Base-by-base conservation (phyloP, 53 echinoderm and acorn worm species). In the Holothuria scabra region DNA sequence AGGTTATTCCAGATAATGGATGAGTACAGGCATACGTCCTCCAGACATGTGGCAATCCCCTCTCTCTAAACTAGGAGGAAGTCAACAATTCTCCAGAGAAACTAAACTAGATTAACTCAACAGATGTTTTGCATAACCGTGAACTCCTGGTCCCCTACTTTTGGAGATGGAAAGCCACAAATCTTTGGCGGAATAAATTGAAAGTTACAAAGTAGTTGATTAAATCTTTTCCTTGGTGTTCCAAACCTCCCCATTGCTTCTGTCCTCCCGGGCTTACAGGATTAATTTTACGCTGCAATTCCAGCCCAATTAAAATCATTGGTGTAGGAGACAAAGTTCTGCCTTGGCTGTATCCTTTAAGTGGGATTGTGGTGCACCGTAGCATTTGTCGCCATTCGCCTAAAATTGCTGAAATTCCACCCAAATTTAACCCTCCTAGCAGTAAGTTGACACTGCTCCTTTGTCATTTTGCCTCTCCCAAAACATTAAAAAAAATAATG, bases 211-310 rank as follows among this genome's bases (percentile, higher is more conserved):
- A 72, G 19, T 48, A 44, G 48, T 72, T 72, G 72, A 72, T 72
- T 72, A 72, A 44, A 67, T 67, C 44, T 46, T 33, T 72, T 22
- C 72, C 49, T 69, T 24, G 31, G 72, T 44, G 21, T 71, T 44
- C 26, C 21, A 24, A 72, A 38, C 72, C 25, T 72, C 22, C 9
- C 72, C 72, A 44, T 72, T 44, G 72, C 48, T 48, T 72, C 19
- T 38, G 31, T 14, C 46, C 46, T 72, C 72, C 3, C 44, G n/a
- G 72, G 72, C 21, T 8, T 48, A 24, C 72, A 72, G 72, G 72
- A 72, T 72, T 72, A 72, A 72, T 72, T 72, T 72, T 72, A 72
- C 72, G 72, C 72, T 72, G 48, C 48, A 72, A 72, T 72, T 72
- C 34, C 48, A 48, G 41, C 46, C 46, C 49, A 72, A 72, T 72